Conservation (phyloP, 2,797 vertebrate genomes). For the Hafferia zeledoni region DNA sequence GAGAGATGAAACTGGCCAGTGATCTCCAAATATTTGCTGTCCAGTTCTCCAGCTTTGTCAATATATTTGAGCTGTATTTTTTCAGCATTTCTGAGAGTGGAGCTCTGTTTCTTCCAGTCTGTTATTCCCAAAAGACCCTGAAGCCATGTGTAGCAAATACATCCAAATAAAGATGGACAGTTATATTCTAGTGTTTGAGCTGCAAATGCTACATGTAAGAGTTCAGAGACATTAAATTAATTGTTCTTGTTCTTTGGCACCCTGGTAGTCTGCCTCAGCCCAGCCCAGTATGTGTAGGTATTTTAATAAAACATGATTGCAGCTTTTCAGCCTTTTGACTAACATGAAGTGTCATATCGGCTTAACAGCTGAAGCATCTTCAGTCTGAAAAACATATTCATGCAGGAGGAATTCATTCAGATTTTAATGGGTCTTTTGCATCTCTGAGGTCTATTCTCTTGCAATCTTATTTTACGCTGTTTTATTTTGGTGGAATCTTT, state of each 20-base stretch:
- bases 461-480: background rate
- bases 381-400: slow-evolving; percentile 10
- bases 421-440: slow-evolving; percentile 36
- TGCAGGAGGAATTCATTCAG: background rate
- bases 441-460: background rate
- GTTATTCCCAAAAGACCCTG: background rate
- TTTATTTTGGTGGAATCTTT: slow-evolving; percentile 9
- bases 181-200: background rate
- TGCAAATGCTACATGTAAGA: background rate
- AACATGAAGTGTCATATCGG: slow-evolving; percentile 45
- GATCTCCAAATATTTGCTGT: slow-evolving; percentile 4
- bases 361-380: slow-evolving; percentile 45
- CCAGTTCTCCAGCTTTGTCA: background rate
- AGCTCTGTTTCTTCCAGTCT: background rate
- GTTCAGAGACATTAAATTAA: slow-evolving; percentile 11
- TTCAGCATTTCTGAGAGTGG: background rate
- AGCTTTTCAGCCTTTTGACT: slow-evolving; percentile 55
- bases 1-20: background rate
- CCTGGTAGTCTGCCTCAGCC: background rate
- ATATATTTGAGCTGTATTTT: slow-evolving; percentile 3
- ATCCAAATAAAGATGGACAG: background rate
- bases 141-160: background rate
- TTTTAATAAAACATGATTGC: slow-evolving; percentile 60
- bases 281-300: slow-evolving; percentile 5
- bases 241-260: slow-evolving; percentile 14